These are phyloP conservation scores for Beris morrisii DNA, from an alignment of 2,888 invertebrate genomes.

Conservation along the genomic window DNA sequence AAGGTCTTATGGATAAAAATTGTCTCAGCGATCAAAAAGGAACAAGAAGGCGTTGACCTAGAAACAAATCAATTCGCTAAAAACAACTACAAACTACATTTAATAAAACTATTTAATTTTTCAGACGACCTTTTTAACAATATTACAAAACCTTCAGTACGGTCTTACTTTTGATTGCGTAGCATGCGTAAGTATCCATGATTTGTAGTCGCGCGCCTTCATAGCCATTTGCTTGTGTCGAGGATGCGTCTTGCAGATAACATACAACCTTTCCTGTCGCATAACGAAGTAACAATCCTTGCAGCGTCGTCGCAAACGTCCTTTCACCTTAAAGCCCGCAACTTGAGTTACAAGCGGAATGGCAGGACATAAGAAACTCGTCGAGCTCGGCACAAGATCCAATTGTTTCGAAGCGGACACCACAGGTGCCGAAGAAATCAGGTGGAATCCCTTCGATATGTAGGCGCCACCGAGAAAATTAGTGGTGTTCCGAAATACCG, in stretches of 20 bases:
- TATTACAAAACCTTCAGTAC: slow-evolving; percentile 41
- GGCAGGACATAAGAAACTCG: neutral
- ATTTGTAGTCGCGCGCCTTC: slow-evolving; percentile 67
- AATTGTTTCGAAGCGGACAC: too few species aligned
- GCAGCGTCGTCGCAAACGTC: slow-evolving; percentile 69
- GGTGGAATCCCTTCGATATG: too few species aligned
- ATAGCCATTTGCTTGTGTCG: slow-evolving; percentile 82
- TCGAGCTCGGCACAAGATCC: neutral
- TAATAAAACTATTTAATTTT: too few species aligned
- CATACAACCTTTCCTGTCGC: slow-evolving; percentile 67
- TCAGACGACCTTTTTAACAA: neutral
- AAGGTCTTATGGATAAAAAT: too few species aligned
- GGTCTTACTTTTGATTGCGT: slow-evolving; percentile 61
- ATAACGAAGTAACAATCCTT: slow-evolving; percentile 76
- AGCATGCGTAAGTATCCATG: slow-evolving; percentile 76
- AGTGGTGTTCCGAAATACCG: too few species aligned
- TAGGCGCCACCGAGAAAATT: too few species aligned
- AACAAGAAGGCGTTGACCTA: too few species aligned
- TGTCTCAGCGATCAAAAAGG: too few species aligned
- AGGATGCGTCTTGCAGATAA: slow-evolving; percentile 74
- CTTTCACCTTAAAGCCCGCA: slow-evolving; percentile 74
- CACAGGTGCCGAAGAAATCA: too few species aligned
- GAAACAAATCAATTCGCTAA: too few species aligned
- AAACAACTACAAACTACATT: too few species aligned
- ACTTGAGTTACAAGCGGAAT: slow-evolving; percentile 43